Percentiles rank a stretch among this genome's conserved stretches.
These are phyloP conservation scores for Parazoanthus swiftii DNA, from an alignment of 92 coral and sea anemone genomes.

Conservation along the genomic window DNA sequence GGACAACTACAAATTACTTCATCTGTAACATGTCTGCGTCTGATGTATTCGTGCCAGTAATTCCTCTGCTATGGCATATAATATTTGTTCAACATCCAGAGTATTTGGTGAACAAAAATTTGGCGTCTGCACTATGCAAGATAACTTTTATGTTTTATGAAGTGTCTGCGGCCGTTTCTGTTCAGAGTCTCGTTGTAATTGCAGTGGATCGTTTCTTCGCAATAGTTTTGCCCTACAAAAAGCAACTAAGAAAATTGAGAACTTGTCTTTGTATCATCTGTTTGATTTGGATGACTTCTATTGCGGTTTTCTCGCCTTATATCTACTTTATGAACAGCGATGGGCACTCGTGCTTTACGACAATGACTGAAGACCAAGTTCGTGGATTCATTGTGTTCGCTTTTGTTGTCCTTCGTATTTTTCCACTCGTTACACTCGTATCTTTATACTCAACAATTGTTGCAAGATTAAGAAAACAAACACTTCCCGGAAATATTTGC, in stretches of 20 bases:
- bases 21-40: slow-evolving; percentile 25
- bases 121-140: slow-evolving; percentile 13
- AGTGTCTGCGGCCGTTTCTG: slow-evolving; percentile 22
- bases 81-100: slow-evolving; percentile 6
- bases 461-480: neutral
- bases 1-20: slow-evolving; percentile 26
- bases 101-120: neutral
- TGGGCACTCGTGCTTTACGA: neutral
- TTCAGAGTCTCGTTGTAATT: slow-evolving; percentile 29
- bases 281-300: slow-evolving; percentile 11
- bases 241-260: slow-evolving; percentile 5
- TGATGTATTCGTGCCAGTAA: neutral
- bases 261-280: slow-evolving; percentile 13
- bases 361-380: slow-evolving; percentile 2
- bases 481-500: neutral
- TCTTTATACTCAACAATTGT: slow-evolving; percentile 15
- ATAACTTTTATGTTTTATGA: slow-evolving; percentile 21
- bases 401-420: slow-evolving; percentile 2
- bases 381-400: neutral
- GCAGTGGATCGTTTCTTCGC: slow-evolving; percentile 30
- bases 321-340: neutral
- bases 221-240: slow-evolving; percentile 7
- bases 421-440: neutral
- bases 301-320: neutral
- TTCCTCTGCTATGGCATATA: slow-evolving; percentile 16